Evolutionary conservation across 2,888 invertebrate species (phyloP).

Genomic region (Anoplius nigerrimus): DNA sequence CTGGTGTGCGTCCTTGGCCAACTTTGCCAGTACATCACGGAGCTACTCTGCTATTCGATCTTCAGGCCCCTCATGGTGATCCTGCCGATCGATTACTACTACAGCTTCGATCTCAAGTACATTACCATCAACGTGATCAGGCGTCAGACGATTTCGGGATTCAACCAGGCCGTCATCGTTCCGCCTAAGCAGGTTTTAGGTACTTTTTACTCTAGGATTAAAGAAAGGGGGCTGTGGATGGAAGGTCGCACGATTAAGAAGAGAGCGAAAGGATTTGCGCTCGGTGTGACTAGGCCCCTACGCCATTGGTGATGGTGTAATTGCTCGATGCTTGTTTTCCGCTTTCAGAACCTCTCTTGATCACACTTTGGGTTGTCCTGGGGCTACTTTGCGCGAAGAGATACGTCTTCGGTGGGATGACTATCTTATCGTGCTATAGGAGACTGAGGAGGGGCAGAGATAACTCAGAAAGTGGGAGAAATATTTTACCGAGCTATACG

Average conservation of each 20-base stretch:
- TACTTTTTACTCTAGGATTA: conserved; percentile 10
- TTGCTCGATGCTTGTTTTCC: conserved; percentile 33
- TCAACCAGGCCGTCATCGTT: conserved; percentile 78
- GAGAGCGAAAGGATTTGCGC: no score
- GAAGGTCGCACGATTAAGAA: no score
- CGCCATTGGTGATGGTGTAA: no score
- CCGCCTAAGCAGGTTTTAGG: conserved; percentile 74
- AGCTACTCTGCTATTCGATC: conserved; percentile 80
- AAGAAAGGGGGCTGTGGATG: neutral
- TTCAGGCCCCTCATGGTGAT: conserved; percentile 81
- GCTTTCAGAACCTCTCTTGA: conserved; percentile 79
- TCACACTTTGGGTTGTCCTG: conserved; percentile 78
- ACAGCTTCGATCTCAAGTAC: conserved; percentile 82
- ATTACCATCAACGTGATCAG: conserved; percentile 82
- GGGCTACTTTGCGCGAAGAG: conserved; percentile 58
- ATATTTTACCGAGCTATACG: no score
- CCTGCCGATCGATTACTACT: conserved; percentile 80
- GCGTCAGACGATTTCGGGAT: conserved; percentile 79
- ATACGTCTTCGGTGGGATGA: neutral
- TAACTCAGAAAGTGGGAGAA: no score
- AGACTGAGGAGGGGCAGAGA: no score
- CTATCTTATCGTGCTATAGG: no score
- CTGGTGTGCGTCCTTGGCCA: conserved; percentile 76
- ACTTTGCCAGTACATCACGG: conserved; percentile 76
- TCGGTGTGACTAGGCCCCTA: no score